Evolutionary conservation across 2,113 vertebrate species (phyloP), one percentile per base, ranked within the genome.

Genomic region (Mastomys coucha): DNA sequence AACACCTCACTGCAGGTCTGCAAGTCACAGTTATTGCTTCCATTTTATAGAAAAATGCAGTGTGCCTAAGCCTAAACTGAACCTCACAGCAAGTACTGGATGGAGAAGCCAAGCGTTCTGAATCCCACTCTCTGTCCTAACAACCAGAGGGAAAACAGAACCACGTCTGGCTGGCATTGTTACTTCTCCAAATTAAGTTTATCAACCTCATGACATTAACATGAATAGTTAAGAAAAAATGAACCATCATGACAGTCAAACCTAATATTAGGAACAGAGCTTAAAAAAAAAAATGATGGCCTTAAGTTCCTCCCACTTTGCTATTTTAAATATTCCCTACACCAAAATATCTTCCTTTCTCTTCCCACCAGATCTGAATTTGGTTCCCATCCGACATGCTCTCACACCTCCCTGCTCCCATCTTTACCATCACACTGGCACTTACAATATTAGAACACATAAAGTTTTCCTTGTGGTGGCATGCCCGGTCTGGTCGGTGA

Each of bases 301-400:
- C 31, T 56, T 49, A 58, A 42, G 60, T 82, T 87, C 16, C 77
- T 95, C 65, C 31, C 22, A 42, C 26, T 75, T 91, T 75, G n/a
- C 58, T 49, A 14, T 70, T 89, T 93, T 89, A 91, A 88, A 85
- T 88, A 85, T 6, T 77, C 63, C 76, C 90, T 51, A 88, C 13
- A 73, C 42, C 70, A 88, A 88, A 96, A 73, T 20, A 69, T 22
- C 42, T 94, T 67, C 53, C 75, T 56, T 56, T 63, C 72, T 7
- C 49, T 63, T n/a, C 26, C 67, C 19, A 69, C 39, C 67, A 84
- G 49, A 78, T 88, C 28, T 91, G 26, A 42, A 69, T 36, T 75
- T 81, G 63, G 69, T 53, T 81, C 65, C 69, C 8, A 65, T 8
- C 67, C 75, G 42, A 5, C 3, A 58, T 4, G 58, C 12, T 7